Evolutionary conservation across 2,888 invertebrate species (phyloP).

Genomic region (Epistrophe eligans): DNA sequence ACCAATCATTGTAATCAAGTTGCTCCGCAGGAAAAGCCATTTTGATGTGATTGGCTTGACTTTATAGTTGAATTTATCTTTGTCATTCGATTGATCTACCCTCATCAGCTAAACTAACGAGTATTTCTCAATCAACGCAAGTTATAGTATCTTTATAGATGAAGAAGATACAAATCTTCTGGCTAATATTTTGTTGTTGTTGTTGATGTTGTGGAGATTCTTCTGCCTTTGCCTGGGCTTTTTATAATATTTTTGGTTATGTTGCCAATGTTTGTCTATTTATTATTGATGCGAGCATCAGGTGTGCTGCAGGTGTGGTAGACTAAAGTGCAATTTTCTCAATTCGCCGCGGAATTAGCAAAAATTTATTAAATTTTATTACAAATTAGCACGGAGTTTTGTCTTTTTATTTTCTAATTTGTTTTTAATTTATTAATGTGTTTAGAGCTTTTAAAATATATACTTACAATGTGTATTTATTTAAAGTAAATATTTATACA

Average conservation of each 20-base stretch:
- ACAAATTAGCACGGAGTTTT: slow-evolving; percentile 24
- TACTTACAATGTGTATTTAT: slow-evolving; percentile 28
- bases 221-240: slow-evolving; percentile 37
- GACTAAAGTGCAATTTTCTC: slow-evolving; percentile 63
- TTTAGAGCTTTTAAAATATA: neutral
- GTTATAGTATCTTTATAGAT: slow-evolving; percentile 3
- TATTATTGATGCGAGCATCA: slow-evolving; percentile 71
- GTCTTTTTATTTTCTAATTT: neutral
- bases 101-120: slow-evolving; percentile 49
- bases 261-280: slow-evolving; percentile 73
- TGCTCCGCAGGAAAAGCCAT: slow-evolving; percentile 18
- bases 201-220: slow-evolving; percentile 46
- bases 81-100: slow-evolving; percentile 48
- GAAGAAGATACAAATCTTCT: slow-evolving; percentile 56
- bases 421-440: neutral
- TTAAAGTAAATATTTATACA: slow-evolving; percentile 46
- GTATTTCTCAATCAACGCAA: slow-evolving; percentile 61
- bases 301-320: slow-evolving; percentile 72
- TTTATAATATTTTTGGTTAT: slow-evolving; percentile 69
- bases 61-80: slow-evolving; percentile 35
- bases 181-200: slow-evolving; percentile 33
- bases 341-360: slow-evolving; percentile 29
- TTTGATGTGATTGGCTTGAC: slow-evolving; percentile 39
- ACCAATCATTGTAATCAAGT: neutral
- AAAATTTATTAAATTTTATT: slow-evolving; percentile 16